phyloP scores from a whole-genome alignment of 2,797 vertebrate genomes.

The Coccyzus lansbergi region DNA sequence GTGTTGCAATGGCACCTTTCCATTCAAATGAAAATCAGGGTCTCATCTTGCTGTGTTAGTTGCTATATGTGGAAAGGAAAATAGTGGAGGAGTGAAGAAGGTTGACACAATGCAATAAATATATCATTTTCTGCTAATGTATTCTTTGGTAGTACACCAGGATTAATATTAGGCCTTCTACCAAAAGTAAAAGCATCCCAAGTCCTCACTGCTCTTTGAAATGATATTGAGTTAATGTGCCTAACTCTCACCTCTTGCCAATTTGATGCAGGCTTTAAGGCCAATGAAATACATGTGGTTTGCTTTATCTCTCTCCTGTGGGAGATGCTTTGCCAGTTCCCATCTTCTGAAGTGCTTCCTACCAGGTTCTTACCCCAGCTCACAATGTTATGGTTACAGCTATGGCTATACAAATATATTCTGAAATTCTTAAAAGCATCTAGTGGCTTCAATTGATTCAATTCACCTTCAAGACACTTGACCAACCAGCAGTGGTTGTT shows the following conservation, averaged over 20 bases:
- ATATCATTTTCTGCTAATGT: slow-evolving; percentile 16
- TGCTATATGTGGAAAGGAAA: slow-evolving; percentile 18
- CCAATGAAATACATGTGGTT: neutral
- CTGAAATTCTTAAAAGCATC: neutral
- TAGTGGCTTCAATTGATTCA: neutral
- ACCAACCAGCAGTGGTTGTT: neutral
- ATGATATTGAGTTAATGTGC: neutral
- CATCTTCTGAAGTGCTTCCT: neutral
- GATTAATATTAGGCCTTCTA: neutral
- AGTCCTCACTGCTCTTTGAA: neutral
- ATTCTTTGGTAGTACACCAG: neutral
- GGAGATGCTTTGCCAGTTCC: neutral
- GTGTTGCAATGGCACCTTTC: neutral
- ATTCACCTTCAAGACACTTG: neutral
- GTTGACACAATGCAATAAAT: slow-evolving; percentile 23
- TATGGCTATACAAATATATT: neutral
- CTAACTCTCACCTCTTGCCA: neutral
- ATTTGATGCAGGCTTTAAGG: neutral
- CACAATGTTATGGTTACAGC: neutral
- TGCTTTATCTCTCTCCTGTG: neutral
- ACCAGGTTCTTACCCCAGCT: neutral
- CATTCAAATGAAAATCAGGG: neutral
- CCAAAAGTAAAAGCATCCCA: slow-evolving; percentile 17
- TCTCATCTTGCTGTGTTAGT: neutral
- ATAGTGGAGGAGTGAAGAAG: neutral